Evolutionary conservation across 1,140 invertebrate genomes (phyloP).

Genomic region (Drosophila mayri): DNA sequence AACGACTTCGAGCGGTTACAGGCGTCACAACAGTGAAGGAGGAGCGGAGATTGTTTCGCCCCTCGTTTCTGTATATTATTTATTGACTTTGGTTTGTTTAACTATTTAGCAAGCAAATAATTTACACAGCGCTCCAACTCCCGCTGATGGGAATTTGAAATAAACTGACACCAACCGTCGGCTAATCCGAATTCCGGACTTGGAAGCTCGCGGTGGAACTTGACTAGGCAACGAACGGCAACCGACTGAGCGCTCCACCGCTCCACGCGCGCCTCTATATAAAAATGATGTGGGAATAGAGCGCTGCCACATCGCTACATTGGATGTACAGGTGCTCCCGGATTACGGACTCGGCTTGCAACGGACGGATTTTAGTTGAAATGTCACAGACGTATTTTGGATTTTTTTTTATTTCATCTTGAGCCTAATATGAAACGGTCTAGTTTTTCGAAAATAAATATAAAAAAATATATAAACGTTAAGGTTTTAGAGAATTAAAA

Average conservation of each 20-base stretch:
- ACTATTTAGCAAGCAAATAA: slow-evolving; percentile 38
- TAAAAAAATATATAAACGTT: too few species aligned
- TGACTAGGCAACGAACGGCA: slow-evolving; percentile 50
- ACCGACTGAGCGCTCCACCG: slow-evolving; percentile 40
- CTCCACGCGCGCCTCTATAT: slow-evolving; percentile 36
- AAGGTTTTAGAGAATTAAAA: too few species aligned
- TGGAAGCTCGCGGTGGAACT: slow-evolving; percentile 30
- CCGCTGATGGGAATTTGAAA: slow-evolving; percentile 42
- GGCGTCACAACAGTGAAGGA: slow-evolving; percentile 10
- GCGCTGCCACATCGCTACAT: slow-evolving; percentile 1
- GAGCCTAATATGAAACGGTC: too few species aligned
- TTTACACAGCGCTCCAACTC: slow-evolving; percentile 51
- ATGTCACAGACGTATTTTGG: too few species aligned
- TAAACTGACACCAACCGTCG: slow-evolving; percentile 40
- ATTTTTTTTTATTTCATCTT: too few species aligned
- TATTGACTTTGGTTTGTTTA: slow-evolving; percentile 39
- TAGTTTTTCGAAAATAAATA: too few species aligned
- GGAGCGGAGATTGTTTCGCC: neutral
- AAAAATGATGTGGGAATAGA: slow-evolving; percentile 37
- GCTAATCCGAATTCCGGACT: slow-evolving; percentile 12
- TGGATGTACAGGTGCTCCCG: neutral
- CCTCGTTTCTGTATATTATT: neutral
- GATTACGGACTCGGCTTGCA: neutral
- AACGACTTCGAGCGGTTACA: slow-evolving; percentile 16
- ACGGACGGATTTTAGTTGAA: too few species aligned